Percentiles rank a stretch among this genome's conserved stretches.
Evolutionary conservation across 2,797 vertebrate genomes (phyloP).

Genomic region (Brachymystax lenok): DNA sequence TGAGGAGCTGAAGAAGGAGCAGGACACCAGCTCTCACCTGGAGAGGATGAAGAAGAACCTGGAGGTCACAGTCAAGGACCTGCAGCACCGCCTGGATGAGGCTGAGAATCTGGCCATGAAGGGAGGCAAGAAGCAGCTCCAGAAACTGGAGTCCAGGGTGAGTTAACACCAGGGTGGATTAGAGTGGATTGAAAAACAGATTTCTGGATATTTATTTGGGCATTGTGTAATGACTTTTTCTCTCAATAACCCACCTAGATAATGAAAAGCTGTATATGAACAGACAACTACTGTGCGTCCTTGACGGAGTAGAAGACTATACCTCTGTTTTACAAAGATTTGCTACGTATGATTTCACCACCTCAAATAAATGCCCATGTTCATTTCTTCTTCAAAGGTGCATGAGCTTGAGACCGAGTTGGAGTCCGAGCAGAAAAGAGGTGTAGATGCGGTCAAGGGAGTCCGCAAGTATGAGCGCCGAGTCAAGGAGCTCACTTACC

Average conservation of each 20-base stretch:
- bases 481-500: slow-evolving; percentile 78
- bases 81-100: too few species aligned
- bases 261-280: not conserved
- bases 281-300: too few species aligned
- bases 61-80: too few species aligned
- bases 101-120: slow-evolving; percentile 22
- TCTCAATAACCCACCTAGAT: not conserved
- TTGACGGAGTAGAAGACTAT: too few species aligned
- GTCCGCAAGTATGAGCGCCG: not conserved
- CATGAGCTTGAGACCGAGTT: slow-evolving; percentile 5
- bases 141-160: slow-evolving; percentile 79
- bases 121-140: slow-evolving; percentile 80
- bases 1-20: too few species aligned
- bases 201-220: not conserved
- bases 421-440: slow-evolving; percentile 4
- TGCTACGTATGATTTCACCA: not conserved
- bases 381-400: not conserved
- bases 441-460: not conserved
- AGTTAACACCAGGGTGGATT: not conserved
- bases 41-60: too few species aligned
- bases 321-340: not conserved
- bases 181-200: not conserved
- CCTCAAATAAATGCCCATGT: not conserved
- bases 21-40: too few species aligned
- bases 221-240: not conserved